Evolutionary conservation across 2,797 vertebrate species (phyloP), one percentile per base, ranked within the genome.

Genomic region (Lepidocolaptes lacrymiger): DNA sequence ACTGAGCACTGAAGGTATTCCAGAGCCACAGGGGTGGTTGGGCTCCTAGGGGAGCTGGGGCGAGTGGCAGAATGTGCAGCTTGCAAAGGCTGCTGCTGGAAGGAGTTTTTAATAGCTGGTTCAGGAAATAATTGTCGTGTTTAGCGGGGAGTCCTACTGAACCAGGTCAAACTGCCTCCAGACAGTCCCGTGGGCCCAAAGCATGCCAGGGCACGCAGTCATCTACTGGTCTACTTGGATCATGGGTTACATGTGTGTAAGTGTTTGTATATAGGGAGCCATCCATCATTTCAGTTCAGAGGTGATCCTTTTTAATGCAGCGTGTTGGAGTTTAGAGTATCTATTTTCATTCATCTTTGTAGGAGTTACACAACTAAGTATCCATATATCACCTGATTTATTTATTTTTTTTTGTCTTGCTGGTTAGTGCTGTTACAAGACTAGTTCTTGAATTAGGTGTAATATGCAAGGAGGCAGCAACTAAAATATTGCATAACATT

Each of bases 241-340:
- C 72, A 26, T 4, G 59, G 23, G 13, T 52, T 92, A 66, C 0
- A 0, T 30, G 22, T 32, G 21, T 44, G 0, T n/a, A n/a, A 37
- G 55, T 36, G 36, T 56, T 43, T 63, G 23, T 44, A 14, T 23
- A 12, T 5, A 34, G 56, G 76, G 49, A 93, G 20, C 18, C 5
- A 6, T 41, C 52, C 21, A 28, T 55, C 12, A 14, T 72, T 75
- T 82, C 12, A 19, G 12, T 88, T 89, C 56, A 52, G 77, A 82
- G 51, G 62, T 0, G 0, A 20, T 51, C 10, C 15, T 73, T 88
- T 84, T 71, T 30, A 74, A 36, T 76, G 61, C 48, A 73, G 36
- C 26, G 32, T 4, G 1, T 23, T 86, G 44, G 23, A 63, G 80
- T 76, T 91, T 28, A 74, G 51, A 51, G n/a, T 55, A 55, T 67